Base-by-base conservation (phyloP, 1,140 invertebrate species). In the Pseudomyrmex sp. region DNA sequence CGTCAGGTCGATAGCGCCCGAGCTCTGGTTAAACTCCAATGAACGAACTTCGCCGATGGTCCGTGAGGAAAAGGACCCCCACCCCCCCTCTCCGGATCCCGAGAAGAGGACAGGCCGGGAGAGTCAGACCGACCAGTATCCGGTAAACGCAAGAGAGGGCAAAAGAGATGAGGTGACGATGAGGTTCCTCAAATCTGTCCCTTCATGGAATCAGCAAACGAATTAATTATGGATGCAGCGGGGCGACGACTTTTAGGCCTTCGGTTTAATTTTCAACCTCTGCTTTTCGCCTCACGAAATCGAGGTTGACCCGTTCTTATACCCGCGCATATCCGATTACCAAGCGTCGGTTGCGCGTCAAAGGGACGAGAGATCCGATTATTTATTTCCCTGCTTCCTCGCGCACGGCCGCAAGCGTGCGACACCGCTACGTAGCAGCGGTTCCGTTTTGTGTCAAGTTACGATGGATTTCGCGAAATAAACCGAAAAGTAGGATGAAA, bases 21-120 rank as follows among this genome's bases (percentile, higher is more conserved):
- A 91, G 91, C 91, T 91, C 92, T 90, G 91, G 92, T 93, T 92
- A 90, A 93, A 92, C 87, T 91, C 88, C 68, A 88, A 35, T 88
- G 88, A 89, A 85, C 89, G 85, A 92, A 92, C 90, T 91, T 87
- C 85, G 83, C 84, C 91, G 87, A 92, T 92, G 91, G 90, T 87
- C 88, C 90, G 88, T 87, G 88, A 89, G 87, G 87, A 89, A 89
- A 87, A 91, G 89, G 86, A 85, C 76, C 85, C 76, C 83, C 61
- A n/a, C 62, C 56, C 50, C 76, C 72, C 59, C 72, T 23, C 73
- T 18, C 20, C 63, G 82, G 84, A 70, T 35, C 35, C 35, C 35
- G 46, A 18, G 73, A 54, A 26, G 74, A 74, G 61, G 82, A 52
- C 54, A 61, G 69, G 62, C 20, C 50, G 35, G 77, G 54, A 52